Base-by-base conservation (phyloP, 1,140 invertebrate genomes). In the Drosophila kohkoa region DNA sequence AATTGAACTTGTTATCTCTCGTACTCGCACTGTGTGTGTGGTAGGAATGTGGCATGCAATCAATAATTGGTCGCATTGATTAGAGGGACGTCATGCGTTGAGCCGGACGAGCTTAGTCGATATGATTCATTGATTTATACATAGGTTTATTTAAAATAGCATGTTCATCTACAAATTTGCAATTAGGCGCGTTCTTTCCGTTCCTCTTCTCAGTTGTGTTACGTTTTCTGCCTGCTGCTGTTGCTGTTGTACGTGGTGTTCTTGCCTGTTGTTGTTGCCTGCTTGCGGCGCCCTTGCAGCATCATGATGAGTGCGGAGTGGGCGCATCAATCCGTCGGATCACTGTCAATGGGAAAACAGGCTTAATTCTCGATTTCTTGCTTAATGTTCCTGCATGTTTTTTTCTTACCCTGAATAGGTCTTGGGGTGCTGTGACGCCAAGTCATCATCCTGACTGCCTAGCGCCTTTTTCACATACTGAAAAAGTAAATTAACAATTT, bases 381-480 rank as follows among this genome's bases (percentile, higher is more conserved):
- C 8, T 43, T 60, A 6, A 32, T 49, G 4, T 15, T 7, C 10
- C 15, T 35, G 5, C 3, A 4, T 13, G 11, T 0, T 51, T 32
- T 13, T 45, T 38, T 70, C 77, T 86, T 78, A 92, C 91, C 88
- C 82, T 30, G 90, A 82, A 68, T 82, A 92, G 57, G 93, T 92
- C 91, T 94, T 94, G 73, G 94, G 92, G 68, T 94, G 93, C 82
- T 94, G 94, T 72, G 94, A 91, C 82, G 83, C 92, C 15, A 95
- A 92, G 79, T 95, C 95, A 86, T 96, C 95, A 71, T 96, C 95
- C 88, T 95, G 95, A 77, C 93, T 94, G 73, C 95, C 94, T 76
- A 94, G 94, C 55, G 95, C 94, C 93, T 96, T 96, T 90, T 96
- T 96, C 13, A 96, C 95, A 94, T 95, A 97, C 93, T 96, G 94